A percentile compares a stretch with the other conserved stretches of the same genome.
Conservation (phyloP, 2,797 vertebrate species). For the Liparis tanakae region DNA sequence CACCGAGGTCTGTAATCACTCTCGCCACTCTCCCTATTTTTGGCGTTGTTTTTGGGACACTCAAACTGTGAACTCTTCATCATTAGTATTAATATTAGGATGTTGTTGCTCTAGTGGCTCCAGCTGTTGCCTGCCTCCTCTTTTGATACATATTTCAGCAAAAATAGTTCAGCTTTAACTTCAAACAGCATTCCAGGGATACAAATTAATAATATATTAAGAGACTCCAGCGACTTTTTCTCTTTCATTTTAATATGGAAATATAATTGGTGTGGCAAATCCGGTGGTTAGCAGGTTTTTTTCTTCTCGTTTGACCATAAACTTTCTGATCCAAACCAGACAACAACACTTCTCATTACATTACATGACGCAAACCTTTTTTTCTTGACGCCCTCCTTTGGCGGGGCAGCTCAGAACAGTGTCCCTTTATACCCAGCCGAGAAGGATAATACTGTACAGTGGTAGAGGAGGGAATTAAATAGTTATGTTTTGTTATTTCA, state of each 20-base stretch:
- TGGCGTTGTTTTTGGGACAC: constrained; percentile 26
- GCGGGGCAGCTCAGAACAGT: constrained; percentile 20
- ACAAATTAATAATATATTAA: constrained; percentile 12
- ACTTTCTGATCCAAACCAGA: constrained; percentile 24
- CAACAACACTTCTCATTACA: constrained; percentile 15
- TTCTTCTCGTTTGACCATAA: constrained; percentile 23
- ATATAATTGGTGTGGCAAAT: constrained; percentile 10
- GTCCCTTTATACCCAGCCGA: constrained; percentile 27
- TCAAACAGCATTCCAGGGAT: background rate
- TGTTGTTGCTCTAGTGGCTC: constrained; percentile 26
- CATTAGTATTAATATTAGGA: constrained; percentile 16
- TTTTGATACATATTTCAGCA: constrained; percentile 31
- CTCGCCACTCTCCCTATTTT: constrained; percentile 21
- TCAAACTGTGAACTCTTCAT: constrained; percentile 40
- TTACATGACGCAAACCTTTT: constrained; percentile 22
- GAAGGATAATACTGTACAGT: constrained; percentile 10
- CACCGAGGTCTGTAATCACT: constrained; percentile 51
- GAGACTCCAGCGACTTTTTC: background rate
- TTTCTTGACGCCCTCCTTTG: constrained; percentile 20
- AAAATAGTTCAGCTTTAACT: constrained; percentile 7
- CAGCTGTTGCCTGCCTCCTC: constrained; percentile 23
- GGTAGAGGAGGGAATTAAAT: constrained; percentile 4
- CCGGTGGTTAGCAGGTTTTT: constrained; percentile 10
- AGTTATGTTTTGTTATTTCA: constrained; percentile 11
- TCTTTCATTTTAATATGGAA: constrained; percentile 16